These are phyloP conservation scores for Hyperoplus immaculatus DNA, from an alignment of 2,797 vertebrate genomes.

Conservation along the genomic window DNA sequence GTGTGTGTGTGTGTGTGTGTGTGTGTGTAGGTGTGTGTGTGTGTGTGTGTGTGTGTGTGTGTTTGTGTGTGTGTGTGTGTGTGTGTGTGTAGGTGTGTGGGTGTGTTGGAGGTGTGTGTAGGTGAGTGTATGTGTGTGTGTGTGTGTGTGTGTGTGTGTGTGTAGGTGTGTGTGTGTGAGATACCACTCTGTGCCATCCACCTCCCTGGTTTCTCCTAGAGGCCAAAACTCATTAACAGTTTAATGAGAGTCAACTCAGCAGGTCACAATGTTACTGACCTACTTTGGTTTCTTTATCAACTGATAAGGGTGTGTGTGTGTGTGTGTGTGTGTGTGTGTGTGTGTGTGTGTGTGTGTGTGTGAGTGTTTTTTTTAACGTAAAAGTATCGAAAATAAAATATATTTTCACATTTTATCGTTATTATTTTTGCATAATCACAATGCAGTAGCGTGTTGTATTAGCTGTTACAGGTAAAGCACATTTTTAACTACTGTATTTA, in stretches of 20 bases:
- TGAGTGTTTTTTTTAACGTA: not conserved
- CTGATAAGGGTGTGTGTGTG: slow-evolving; percentile 28
- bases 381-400: not conserved
- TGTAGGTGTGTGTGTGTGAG: slow-evolving; percentile 26
- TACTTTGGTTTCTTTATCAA: slow-evolving; percentile 11
- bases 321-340: slow-evolving; percentile 5
- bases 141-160: not conserved
- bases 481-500: not conserved
- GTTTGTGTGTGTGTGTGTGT: no score
- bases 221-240: slow-evolving; percentile 49
- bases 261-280: slow-evolving; percentile 57
- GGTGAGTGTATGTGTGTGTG: no score
- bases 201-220: slow-evolving; percentile 36
- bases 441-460: no score
- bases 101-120: no score
- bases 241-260: slow-evolving; percentile 68
- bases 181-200: slow-evolving; percentile 44
- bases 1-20: no score
- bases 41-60: no score
- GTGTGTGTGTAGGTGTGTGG: no score
- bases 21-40: no score
- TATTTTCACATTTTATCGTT: not conserved
- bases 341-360: slow-evolving; percentile 6
- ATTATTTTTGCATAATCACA: not conserved
- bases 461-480: not conserved